phyloP scores from a whole-genome alignment of 2,113 vertebrate species.

The Thryonomys swinderianus region DNA sequence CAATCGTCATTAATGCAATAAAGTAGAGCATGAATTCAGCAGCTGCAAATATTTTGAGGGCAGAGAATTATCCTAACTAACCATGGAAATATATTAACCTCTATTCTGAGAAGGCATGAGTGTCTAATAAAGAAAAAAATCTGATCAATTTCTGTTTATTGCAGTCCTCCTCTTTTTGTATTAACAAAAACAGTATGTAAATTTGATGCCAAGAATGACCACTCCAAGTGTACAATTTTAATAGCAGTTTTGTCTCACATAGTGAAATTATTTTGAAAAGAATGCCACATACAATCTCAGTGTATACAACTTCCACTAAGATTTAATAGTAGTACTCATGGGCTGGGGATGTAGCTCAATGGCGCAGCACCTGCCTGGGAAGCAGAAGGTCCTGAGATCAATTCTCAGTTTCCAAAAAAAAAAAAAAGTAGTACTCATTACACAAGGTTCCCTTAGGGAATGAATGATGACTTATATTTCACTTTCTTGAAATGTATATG shows the following conservation, averaged over 20 bases:
- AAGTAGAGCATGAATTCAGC: background rate
- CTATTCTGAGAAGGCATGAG: background rate
- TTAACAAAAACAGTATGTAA: background rate
- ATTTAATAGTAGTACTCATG: background rate
- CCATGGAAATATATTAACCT: background rate
- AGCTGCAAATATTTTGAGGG: background rate
- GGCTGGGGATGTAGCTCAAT: too few species aligned
- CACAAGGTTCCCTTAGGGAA: background rate
- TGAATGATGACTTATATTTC: background rate
- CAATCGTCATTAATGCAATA: background rate
- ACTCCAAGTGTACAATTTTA: background rate
- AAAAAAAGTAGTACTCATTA: background rate
- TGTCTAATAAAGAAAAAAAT: background rate
- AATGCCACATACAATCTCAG: background rate
- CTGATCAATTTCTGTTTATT: background rate
- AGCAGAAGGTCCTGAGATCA: too few species aligned
- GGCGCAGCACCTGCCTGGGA: too few species aligned
- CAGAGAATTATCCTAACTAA: background rate
- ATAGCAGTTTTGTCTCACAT: background rate
- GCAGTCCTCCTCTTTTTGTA: background rate
- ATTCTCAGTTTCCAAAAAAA: too few species aligned
- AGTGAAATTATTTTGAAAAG: constrained; percentile 5
- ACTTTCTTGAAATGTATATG: constrained; percentile 36
- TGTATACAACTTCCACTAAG: background rate
- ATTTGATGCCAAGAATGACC: background rate